Evolutionary conservation across 2,797 vertebrate genomes (phyloP).

Genomic region (Eidolon dupreanum): DNA sequence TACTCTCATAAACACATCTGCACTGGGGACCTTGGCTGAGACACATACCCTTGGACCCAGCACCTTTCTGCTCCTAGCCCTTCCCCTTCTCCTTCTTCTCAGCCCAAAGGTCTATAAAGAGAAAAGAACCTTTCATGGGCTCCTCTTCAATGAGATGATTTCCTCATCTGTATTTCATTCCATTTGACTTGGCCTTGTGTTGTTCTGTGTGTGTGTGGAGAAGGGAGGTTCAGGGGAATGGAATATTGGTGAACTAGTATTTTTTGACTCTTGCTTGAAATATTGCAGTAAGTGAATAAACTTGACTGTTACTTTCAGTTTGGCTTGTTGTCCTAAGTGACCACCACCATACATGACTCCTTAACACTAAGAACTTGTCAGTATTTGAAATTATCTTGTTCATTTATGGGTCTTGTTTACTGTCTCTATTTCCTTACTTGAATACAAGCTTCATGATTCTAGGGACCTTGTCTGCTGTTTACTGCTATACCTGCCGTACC

Average conservation of each 20-base stretch:
- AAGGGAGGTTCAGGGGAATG: fast-evolving
- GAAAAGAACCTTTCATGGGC: neutral
- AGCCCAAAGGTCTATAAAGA: neutral
- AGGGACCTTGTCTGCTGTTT: neutral
- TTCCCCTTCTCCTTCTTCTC: neutral
- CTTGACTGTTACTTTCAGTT: neutral
- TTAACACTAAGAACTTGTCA: neutral
- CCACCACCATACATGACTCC: neutral
- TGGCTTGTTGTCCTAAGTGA: neutral
- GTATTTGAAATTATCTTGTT: neutral
- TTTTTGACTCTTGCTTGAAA: neutral
- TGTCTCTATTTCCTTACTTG: neutral
- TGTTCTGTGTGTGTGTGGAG: neutral
- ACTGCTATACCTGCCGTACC: fast-evolving
- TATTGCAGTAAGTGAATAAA: neutral
- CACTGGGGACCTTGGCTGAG: neutral
- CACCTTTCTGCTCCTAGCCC: neutral
- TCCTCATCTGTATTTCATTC: neutral
- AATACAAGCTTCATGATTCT: neutral
- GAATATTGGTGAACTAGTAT: neutral
- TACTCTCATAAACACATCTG: neutral
- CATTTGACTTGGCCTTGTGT: neutral
- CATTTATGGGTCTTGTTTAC: neutral
- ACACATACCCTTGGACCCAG: neutral
- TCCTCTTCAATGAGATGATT: neutral